Evolutionary conservation across 2,888 invertebrate genomes (phyloP).

Genomic region (Empis livida): DNA sequence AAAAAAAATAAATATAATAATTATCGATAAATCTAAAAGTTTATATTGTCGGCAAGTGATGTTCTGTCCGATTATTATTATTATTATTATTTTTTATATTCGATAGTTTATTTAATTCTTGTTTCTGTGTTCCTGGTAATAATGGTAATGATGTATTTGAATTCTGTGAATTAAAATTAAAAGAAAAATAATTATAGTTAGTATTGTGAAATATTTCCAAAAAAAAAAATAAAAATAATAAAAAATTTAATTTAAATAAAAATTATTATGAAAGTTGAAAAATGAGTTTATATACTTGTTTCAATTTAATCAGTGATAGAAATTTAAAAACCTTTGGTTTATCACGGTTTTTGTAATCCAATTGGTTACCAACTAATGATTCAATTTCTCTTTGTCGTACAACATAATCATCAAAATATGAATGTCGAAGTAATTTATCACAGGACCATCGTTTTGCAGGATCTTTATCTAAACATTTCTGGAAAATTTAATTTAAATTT

Average conservation of each 20-base stretch:
- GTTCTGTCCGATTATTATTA: constrained; percentile 30
- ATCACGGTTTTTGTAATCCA: constrained; percentile 38
- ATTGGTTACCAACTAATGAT: constrained; percentile 24
- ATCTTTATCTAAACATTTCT: constrained; percentile 94
- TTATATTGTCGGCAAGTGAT: constrained; percentile 34
- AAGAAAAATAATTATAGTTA: neutral
- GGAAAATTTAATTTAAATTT: constrained; percentile 16
- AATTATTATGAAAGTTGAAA: too few species aligned
- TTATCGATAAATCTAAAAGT: neutral
- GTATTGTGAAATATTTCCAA: too few species aligned
- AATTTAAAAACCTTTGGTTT: constrained; percentile 16
- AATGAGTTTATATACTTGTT: neutral
- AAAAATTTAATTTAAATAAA: neutral
- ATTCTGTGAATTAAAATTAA: constrained; percentile 20
- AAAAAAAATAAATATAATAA: too few species aligned
- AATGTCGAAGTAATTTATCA: constrained; percentile 77
- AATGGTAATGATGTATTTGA: constrained; percentile 36
- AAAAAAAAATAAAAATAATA: neutral
- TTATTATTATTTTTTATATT: constrained; percentile 28
- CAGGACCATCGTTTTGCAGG: constrained; percentile 85
- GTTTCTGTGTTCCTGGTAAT: constrained; percentile 30
- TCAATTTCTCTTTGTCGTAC: constrained; percentile 60
- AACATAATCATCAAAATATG: constrained; percentile 81
- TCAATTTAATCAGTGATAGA: constrained; percentile 5
- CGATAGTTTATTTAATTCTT: constrained; percentile 28